Percentiles rank a stretch among this genome's conserved stretches.
These are phyloP conservation scores for Chrysolina oricalcia DNA, from an alignment of 2,888 invertebrate species.

Conservation along the genomic window DNA sequence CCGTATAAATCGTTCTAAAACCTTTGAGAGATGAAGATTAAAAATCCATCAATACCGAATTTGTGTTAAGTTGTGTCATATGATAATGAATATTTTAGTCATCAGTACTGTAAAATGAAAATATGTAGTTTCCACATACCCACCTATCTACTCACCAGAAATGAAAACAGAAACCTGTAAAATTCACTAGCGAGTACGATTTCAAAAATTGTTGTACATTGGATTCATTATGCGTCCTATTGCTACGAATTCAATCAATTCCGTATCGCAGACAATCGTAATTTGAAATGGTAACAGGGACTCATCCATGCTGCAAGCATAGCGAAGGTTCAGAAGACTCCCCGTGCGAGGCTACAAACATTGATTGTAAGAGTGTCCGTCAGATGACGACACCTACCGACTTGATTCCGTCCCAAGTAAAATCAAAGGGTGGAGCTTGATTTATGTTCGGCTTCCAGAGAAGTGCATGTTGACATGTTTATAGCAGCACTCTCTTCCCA, in stretches of 20 bases:
- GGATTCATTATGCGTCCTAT: too few species aligned
- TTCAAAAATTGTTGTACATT: neutral
- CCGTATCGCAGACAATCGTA: neutral
- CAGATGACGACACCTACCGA: slow-evolving; percentile 69
- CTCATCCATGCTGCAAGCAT: neutral
- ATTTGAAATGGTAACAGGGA: neutral
- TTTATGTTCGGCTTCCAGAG: slow-evolving; percentile 47
- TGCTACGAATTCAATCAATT: neutral
- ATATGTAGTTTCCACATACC: neutral
- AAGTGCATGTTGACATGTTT: neutral
- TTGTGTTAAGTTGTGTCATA: neutral
- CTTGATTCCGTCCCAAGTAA: slow-evolving; percentile 64
- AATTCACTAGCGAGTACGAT: neutral
- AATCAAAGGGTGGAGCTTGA: slow-evolving; percentile 66
- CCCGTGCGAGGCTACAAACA: slow-evolving; percentile 61
- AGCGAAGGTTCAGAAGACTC: slow-evolving; percentile 33
- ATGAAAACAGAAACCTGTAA: neutral
- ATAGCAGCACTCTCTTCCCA: neutral
- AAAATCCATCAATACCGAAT: neutral
- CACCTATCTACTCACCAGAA: neutral
- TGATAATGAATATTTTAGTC: neutral
- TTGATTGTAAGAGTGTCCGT: slow-evolving; percentile 57
- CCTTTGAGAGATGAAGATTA: neutral
- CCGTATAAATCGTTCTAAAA: slow-evolving; percentile 51
- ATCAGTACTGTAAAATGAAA: neutral